These are phyloP conservation scores for Micrasema minimum DNA, from an alignment of 1,140 invertebrate species.

Conservation along the genomic window DNA sequence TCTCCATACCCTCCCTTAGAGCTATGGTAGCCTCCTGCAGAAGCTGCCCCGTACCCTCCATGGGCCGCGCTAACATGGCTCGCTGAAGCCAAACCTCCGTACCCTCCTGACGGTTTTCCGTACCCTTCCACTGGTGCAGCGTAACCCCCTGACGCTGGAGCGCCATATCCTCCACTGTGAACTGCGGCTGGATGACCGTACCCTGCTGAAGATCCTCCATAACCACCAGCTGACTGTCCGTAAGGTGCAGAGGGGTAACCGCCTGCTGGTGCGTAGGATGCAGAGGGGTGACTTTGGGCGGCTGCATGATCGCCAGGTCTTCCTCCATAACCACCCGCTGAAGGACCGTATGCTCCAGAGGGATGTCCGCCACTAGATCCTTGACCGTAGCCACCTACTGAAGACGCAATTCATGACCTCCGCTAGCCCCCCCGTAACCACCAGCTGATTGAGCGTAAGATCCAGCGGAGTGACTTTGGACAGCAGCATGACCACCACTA, in stretches of 20 bases:
- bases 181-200: background rate
- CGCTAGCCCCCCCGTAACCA: background rate
- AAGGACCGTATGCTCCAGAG: constrained; percentile 19
- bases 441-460: background rate
- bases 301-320: background rate
- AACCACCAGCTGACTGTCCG: constrained; percentile 27
- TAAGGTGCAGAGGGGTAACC: constrained; percentile 28
- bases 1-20: too few relatives aligned
- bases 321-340: background rate
- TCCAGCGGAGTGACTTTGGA: background rate
- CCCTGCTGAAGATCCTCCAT: constrained; percentile 11
- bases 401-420: background rate
- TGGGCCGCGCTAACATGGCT: background rate
- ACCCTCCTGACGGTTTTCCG: constrained; percentile 17
- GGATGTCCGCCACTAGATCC: background rate
- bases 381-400: too few relatives aligned
- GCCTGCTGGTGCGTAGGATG: constrained; percentile 33
- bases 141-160: constrained; percentile 31
- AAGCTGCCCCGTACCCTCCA: background rate
- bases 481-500: background rate
- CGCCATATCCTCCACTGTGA: constrained; percentile 12
- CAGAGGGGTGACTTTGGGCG: too few relatives aligned
- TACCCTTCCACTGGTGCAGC: constrained; percentile 23
- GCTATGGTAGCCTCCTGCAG: constrained; percentile 1
- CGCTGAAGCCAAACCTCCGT: background rate